A percentile compares a stretch with the other conserved stretches of the same genome.
These are phyloP conservation scores for Nasonia vitripennis DNA, from an alignment of 1,140 invertebrate species.

Conservation along the genomic window DNA sequence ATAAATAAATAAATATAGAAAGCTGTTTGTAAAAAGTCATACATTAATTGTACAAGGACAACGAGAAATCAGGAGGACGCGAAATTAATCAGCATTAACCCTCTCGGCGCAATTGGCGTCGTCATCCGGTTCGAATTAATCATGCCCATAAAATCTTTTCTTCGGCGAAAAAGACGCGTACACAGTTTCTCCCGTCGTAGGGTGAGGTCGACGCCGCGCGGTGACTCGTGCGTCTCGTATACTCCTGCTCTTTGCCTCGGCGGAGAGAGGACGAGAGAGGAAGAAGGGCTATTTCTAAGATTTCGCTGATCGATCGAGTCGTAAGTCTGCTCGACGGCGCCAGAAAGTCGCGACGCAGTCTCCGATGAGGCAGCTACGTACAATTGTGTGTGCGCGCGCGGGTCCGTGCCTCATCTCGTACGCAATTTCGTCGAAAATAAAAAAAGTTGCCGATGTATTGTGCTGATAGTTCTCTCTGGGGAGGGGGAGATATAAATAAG, in stretches of 20 bases:
- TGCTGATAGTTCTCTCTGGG: neutral
- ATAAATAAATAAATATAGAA: no score
- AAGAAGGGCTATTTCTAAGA: conserved; percentile 55
- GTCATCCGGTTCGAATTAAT: neutral
- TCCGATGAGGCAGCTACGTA: neutral
- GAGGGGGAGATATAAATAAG: conserved; percentile 1
- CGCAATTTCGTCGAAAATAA: neutral
- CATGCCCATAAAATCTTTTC: neutral
- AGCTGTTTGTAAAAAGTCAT: neutral
- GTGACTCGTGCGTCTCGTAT: conserved; percentile 21
- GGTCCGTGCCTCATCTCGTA: neutral
- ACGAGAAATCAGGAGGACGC: no score
- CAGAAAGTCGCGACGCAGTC: conserved; percentile 59
- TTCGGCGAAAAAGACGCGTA: neutral
- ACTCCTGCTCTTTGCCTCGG: neutral
- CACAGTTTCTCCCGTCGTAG: neutral
- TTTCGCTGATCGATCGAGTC: conserved; percentile 62
- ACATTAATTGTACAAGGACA: no score
- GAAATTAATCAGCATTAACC: no score
- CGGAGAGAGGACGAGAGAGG: neutral
- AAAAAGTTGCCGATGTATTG: conserved; percentile 20
- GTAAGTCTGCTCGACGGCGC: conserved; percentile 56
- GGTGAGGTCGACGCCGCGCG: neutral
- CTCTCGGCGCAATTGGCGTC: neutral
- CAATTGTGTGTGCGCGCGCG: neutral